A percentile compares a stretch with the other conserved stretches of the same genome.
Evolutionary conservation across 2,888 invertebrate species (phyloP).

Genomic region (Plutella xylostella): DNA sequence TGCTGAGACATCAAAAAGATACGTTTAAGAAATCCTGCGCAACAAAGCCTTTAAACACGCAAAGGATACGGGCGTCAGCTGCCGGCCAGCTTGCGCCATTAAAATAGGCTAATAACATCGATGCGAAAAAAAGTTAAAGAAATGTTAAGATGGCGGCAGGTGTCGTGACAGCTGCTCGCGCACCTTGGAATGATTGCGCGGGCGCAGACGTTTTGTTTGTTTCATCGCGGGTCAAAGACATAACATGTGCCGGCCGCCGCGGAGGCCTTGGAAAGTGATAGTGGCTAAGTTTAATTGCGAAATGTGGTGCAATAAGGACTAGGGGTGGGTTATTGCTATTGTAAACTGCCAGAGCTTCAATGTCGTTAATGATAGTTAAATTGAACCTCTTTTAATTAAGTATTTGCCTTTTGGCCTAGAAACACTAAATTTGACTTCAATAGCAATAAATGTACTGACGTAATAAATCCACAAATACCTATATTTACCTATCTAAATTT

Average conservation of each 20-base stretch:
- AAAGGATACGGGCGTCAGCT: slow-evolving; percentile 48
- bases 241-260: slow-evolving; percentile 2
- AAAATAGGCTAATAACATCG: slow-evolving; percentile 68
- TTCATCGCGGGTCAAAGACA: slow-evolving; percentile 20
- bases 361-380: too few species aligned
- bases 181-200: slow-evolving; percentile 54
- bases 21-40: slow-evolving; percentile 29
- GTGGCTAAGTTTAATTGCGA: too few species aligned
- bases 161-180: slow-evolving; percentile 62
- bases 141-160: slow-evolving; percentile 66
- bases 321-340: too few species aligned
- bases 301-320: too few species aligned
- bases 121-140: slow-evolving; percentile 61
- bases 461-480: too few species aligned
- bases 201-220: slow-evolving; percentile 40
- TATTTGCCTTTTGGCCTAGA: too few species aligned
- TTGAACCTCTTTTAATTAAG: too few species aligned
- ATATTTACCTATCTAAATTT: too few species aligned
- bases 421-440: too few species aligned
- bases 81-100: slow-evolving; percentile 61
- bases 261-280: too few species aligned
- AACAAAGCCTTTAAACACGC: slow-evolving; percentile 30
- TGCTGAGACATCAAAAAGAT: slow-evolving; percentile 20
- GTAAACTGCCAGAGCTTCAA: too few species aligned
- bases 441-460: too few species aligned